phyloP scores from a whole-genome alignment of 2,113 vertebrate genomes.

The Brachyistius frenatus region DNA sequence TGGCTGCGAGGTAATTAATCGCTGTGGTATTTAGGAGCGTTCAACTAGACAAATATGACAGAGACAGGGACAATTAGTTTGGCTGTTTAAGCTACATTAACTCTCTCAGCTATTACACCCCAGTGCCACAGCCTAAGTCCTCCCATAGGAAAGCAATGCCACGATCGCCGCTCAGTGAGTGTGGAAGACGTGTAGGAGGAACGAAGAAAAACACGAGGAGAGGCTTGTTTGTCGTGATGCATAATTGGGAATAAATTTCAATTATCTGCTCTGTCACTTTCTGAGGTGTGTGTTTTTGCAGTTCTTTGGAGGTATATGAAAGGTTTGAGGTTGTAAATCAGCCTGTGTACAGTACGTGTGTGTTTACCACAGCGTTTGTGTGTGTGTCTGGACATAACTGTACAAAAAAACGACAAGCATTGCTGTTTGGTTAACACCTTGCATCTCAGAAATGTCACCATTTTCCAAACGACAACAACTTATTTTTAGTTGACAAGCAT shows the following conservation, averaged over 20 bases:
- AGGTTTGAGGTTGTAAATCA: conserved; percentile 25
- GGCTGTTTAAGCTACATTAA: conserved; percentile 99
- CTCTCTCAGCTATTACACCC: conserved; percentile 94
- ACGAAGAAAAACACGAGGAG: conserved; percentile 89
- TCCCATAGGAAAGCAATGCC: conserved; percentile 92
- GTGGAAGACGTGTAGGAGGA: conserved; percentile 26
- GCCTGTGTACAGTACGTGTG: neutral
- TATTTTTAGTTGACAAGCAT: neutral
- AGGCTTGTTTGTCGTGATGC: conserved; percentile 93
- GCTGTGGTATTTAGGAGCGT: conserved; percentile 99
- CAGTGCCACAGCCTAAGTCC: conserved; percentile 88
- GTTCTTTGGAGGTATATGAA: neutral
- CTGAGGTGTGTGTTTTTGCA: conserved; percentile 87
- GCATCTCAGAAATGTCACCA: neutral
- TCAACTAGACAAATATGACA: conserved; percentile 99
- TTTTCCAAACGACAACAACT: neutral
- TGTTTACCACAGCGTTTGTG: too few species aligned
- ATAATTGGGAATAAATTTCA: conserved; percentile 98
- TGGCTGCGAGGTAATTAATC: conserved; percentile 92
- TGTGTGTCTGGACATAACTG: neutral
- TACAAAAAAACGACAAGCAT: neutral
- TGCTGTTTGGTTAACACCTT: neutral
- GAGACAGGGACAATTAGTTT: conserved; percentile 98
- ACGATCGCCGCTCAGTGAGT: conserved; percentile 87
- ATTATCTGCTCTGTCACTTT: conserved; percentile 94